phyloP scores from a whole-genome alignment of 1,140 invertebrate species.

The Harlomillsia oculata region DNA sequence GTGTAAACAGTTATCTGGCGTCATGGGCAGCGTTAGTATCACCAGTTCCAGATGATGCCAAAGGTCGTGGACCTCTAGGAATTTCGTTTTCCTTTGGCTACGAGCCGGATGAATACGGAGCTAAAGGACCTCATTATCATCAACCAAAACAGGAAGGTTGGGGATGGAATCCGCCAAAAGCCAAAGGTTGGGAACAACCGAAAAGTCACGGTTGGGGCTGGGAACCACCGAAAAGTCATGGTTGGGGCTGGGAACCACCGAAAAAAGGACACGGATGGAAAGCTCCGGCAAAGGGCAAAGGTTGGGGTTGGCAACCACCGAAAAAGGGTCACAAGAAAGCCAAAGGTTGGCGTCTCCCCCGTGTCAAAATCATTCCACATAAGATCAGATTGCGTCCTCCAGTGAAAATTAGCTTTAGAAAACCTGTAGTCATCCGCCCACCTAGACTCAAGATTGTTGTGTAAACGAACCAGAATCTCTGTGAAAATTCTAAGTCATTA shows the following conservation, averaged over 20 bases:
- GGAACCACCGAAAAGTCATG: background rate
- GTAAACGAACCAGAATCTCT: background rate
- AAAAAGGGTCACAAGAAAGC: background rate
- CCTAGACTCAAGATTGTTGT: constrained; percentile 14
- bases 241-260: constrained; percentile 7
- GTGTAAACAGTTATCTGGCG: too few species aligned
- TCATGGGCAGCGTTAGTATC: constrained; percentile 1
- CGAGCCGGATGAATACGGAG: constrained; percentile 3
- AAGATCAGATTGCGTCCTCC: background rate
- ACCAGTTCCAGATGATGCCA: background rate
- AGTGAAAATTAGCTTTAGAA: background rate
- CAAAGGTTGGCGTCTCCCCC: constrained; percentile 3
- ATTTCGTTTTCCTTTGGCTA: background rate
- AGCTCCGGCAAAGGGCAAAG: background rate
- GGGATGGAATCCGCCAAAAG: constrained; percentile 2
- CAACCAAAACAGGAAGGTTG: background rate
- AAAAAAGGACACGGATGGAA: too few species aligned
- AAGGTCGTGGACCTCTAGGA: background rate
- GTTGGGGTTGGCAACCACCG: background rate
- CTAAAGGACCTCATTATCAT: background rate
- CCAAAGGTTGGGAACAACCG: background rate
- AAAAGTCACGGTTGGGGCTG: constrained; percentile 10
- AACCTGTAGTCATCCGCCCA: background rate
- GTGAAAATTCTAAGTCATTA: constrained; percentile 11
- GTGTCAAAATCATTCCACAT: background rate